Conservation (phyloP, 2,888 invertebrate species). For the Anoplius nigerrimus region DNA sequence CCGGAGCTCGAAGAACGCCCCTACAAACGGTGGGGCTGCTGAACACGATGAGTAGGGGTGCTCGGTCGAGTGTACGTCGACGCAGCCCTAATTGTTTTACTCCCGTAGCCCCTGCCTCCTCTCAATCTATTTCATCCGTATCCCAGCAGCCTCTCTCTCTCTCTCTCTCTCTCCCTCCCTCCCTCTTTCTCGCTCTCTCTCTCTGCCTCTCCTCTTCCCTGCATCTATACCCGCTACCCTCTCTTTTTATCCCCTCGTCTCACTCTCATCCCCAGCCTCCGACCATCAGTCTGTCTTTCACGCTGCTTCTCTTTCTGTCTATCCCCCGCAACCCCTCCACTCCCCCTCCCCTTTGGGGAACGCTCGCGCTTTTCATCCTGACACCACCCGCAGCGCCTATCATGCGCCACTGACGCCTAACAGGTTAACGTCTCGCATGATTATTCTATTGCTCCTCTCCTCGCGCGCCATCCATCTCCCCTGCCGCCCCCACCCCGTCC, state of each 20-base stretch:
- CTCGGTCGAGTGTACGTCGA: slow-evolving; percentile 70
- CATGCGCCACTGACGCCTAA: slow-evolving; percentile 71
- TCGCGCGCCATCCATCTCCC: too few species aligned
- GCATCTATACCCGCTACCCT: too few species aligned
- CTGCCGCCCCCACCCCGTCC: slow-evolving; percentile 23
- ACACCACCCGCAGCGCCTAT: slow-evolving; percentile 72
- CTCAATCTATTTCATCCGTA: slow-evolving; percentile 71
- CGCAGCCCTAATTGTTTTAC: slow-evolving; percentile 73
- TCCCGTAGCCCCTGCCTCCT: slow-evolving; percentile 65
- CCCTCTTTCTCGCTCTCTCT: not conserved
- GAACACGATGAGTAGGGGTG: slow-evolving; percentile 61
- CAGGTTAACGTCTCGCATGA: slow-evolving; percentile 69
- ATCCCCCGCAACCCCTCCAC: slow-evolving; percentile 7
- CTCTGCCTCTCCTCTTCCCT: not conserved
- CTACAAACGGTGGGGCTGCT: slow-evolving; percentile 36
- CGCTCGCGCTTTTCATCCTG: slow-evolving; percentile 60
- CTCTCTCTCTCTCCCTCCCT: not conserved
- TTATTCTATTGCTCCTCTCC: slow-evolving; percentile 55
- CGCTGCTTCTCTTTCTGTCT: slow-evolving; percentile 23
- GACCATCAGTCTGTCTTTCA: too few species aligned
- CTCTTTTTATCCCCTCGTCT: too few species aligned
- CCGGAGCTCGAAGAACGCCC: slow-evolving; percentile 50
- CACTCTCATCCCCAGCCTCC: not conserved
- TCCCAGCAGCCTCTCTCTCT: slow-evolving; percentile 66
- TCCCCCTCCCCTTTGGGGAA: too few species aligned